Evolutionary conservation across 2,888 invertebrate genomes (phyloP), one percentile per base, ranked within the genome.

Genomic region (Agrochola macilenta): DNA sequence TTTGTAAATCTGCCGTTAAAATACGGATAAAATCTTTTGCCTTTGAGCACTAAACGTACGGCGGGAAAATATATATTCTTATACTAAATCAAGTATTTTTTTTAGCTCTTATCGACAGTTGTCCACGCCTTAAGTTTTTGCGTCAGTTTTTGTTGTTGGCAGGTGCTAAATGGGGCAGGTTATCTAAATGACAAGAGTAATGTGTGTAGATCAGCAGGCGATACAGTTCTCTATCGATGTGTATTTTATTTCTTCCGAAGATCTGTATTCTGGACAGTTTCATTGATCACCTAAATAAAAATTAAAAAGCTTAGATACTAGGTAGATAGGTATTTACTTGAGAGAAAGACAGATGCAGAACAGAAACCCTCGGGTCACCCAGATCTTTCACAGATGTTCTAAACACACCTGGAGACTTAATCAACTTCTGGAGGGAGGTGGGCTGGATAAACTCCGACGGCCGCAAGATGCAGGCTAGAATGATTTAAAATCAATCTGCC

Each of bases 41-140:
- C 58, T 12, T 54, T 64, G 46, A 69, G 54, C 65, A 65, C 0
- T 43, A 26, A 69, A 54, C 14, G 30, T 60, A 57, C n/a, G 46
- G 69, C 43, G 20, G 26, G 52, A 61, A 23, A 1, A 52, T 30
- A 4, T 14, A 26, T 26, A 7, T 61, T 57, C 61, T 35, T 49
- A 0, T 8, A 52, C 2, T 14, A 63, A 58, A 58, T 73, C 46
- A 70, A 35, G 12, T 68, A 7, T 60, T 76, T 81, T n/a, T 30
- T 76, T 72, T 79, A 4, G 17, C 26, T 12, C 11, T 12, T 69
- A 46, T 52, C 60, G 14, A 81, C 63, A 69, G 85, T 74, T 81
- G 83, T 76, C 60, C 43, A 81, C 63, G 81, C 81, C 81, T 76
- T 52, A 7, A 2, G 35, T 77, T 85, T 85, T 85, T 81, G 57